phyloP scores from a whole-genome alignment of 2,888 invertebrate genomes.

The Acanthosoma haemorrhoidale region DNA sequence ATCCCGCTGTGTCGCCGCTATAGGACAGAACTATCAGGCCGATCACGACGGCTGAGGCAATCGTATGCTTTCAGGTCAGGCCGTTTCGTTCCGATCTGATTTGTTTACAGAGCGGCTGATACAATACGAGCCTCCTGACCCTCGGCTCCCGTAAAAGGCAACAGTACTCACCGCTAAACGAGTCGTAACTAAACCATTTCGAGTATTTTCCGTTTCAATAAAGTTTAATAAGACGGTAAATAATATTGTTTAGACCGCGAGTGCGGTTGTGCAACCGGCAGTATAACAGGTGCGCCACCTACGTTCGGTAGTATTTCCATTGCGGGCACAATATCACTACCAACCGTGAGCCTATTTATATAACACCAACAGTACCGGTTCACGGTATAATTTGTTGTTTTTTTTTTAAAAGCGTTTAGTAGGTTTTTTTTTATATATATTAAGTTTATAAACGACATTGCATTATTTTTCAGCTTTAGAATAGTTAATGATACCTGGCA shows the following conservation, averaged over 20 bases:
- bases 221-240: background rate
- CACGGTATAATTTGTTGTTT: background rate
- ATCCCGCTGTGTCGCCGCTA: background rate
- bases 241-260: background rate
- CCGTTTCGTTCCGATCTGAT: background rate
- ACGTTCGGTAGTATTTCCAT: background rate
- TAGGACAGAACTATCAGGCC: background rate
- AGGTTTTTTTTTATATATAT: too few relatives aligned
- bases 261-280: background rate
- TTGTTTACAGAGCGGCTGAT: background rate
- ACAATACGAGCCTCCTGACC: background rate
- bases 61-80: background rate
- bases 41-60: background rate
- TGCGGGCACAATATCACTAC: background rate
- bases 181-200: background rate
- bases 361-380: background rate
- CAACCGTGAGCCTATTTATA: background rate
- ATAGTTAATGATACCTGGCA: too few relatives aligned
- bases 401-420: background rate
- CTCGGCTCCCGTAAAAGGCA: background rate
- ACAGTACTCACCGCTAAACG: background rate
- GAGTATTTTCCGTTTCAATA: background rate
- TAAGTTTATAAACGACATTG: too few relatives aligned
- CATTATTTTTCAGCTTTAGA: too few relatives aligned
- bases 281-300: background rate